Evolutionary conservation across 2,113 vertebrate genomes (phyloP), one percentile per base, ranked within the genome.

Genomic region (Zosterops hypoxanthus): DNA sequence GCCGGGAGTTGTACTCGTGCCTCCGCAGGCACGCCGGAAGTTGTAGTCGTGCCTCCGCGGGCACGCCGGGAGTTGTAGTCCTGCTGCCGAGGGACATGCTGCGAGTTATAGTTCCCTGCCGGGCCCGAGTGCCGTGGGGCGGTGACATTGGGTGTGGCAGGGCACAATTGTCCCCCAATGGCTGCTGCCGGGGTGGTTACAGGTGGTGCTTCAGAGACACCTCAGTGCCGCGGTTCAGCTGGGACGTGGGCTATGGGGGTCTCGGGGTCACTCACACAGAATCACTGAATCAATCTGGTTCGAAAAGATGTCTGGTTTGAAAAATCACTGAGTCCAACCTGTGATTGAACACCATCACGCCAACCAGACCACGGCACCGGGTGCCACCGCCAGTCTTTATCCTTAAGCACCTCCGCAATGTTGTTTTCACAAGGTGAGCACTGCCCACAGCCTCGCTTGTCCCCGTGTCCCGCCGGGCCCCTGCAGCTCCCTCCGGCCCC

Each of bases 1-100:
- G 36, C 36, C 36, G 36, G 36, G 36, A 36, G 36, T 1, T 0
- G 33, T 1, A 4, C 19, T 46, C 36, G 9, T 36, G 36, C 36
- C 36, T 36, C 36, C 36, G 36, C 9, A 9, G 36, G 36, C 15
- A 46, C 25, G 33, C 25, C 25, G 60, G 72, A 46, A 66, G 33
- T 3, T 55, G 42, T 49, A 46, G 78, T 86, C 25, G 4, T 4
- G 1, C 1, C 1, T 1, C 6, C 5, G 3, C 3, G 9, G 3
- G 5, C 25, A 24, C 5, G 11, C 34, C 15, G 55, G 55, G 39
- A 61, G n/a, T 2, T 66, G 28, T 42, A 24, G 84, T 84, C n/a
- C 9, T 5, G 5, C 3, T 5, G 1, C n/a, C 34, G 22, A 49
- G 4, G 5, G 3, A 16, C 12, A 9, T 39, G 26, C 44, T 6